Evolutionary conservation across 2,797 vertebrate species (phyloP).

Genomic region (Eutrigla gurnardus): DNA sequence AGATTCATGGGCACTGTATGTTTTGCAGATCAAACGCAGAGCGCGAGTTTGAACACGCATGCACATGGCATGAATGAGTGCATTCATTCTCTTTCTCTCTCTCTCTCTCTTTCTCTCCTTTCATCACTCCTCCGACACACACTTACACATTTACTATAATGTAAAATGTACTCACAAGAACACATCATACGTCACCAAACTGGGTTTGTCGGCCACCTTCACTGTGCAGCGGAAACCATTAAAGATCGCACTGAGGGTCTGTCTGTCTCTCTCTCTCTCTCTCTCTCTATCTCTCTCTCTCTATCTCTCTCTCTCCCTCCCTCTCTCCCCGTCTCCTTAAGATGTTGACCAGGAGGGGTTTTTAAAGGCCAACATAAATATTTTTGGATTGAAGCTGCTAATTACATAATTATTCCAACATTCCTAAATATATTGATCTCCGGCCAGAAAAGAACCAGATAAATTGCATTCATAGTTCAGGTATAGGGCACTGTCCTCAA

Average conservation of each 20-base stretch:
- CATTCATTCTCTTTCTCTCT: constrained; percentile 41
- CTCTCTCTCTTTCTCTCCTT: constrained; percentile 17
- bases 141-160: constrained; percentile 20
- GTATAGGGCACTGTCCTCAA: too few species aligned
- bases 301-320: constrained; percentile 13
- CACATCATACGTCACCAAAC: constrained; percentile 9
- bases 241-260: constrained; percentile 8
- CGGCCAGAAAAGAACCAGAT: too few species aligned
- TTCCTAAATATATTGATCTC: background rate
- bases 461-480: background rate
- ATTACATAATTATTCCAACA: background rate
- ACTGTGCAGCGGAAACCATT: constrained; percentile 23
- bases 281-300: too few species aligned
- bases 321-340: background rate
- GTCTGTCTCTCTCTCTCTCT: too few species aligned
- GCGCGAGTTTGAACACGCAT: constrained; percentile 41
- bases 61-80: constrained; percentile 50
- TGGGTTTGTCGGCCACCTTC: background rate
- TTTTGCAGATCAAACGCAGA: constrained; percentile 51
- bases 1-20: constrained; percentile 44
- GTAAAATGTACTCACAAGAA: constrained; percentile 32
- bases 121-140: constrained; percentile 43
- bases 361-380: constrained; percentile 3
- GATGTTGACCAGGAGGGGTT: background rate
- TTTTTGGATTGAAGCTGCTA: background rate